Conservation (phyloP, 2,113 vertebrate genomes). For the Aspiorhynchus laticeps region DNA sequence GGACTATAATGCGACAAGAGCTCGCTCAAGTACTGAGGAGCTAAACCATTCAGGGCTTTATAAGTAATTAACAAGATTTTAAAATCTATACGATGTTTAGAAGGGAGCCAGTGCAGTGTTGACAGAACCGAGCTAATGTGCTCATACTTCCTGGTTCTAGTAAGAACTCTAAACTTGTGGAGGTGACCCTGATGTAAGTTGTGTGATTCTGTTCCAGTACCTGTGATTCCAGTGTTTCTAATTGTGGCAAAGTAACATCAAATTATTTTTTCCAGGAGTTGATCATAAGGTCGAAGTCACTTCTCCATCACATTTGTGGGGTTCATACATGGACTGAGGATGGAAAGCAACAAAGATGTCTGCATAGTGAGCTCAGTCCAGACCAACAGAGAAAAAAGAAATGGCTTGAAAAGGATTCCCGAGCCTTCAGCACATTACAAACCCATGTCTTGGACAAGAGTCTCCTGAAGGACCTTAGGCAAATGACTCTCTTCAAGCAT, state of each 20-base stretch:
- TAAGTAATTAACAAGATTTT: too few relatives aligned
- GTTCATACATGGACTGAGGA: background rate
- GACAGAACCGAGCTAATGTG: too few relatives aligned
- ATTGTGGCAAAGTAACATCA: too few relatives aligned
- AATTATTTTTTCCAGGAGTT: background rate
- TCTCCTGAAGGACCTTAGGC: background rate
- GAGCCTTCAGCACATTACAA: background rate
- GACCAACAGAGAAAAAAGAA: background rate
- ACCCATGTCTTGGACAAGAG: background rate
- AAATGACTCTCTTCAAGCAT: background rate
- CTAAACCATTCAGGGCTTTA: too few relatives aligned
- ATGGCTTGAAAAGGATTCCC: background rate
- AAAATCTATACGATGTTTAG: too few relatives aligned
- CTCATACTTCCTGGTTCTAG: too few relatives aligned
- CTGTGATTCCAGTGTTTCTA: too few relatives aligned
- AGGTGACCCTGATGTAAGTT: background rate
- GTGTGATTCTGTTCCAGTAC: background rate
- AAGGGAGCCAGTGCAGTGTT: too few relatives aligned
- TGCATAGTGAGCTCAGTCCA: background rate
- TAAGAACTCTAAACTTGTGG: too few relatives aligned
- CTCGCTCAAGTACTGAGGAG: too few relatives aligned
- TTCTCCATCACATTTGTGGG: background rate
- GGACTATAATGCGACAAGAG: too few relatives aligned
- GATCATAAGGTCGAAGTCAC: background rate
- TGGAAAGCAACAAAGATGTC: background rate